A percentile compares a stretch with the other conserved stretches of the same genome.
Evolutionary conservation across 2,888 invertebrate species (phyloP).

Genomic region (Cyclophora punctaria): DNA sequence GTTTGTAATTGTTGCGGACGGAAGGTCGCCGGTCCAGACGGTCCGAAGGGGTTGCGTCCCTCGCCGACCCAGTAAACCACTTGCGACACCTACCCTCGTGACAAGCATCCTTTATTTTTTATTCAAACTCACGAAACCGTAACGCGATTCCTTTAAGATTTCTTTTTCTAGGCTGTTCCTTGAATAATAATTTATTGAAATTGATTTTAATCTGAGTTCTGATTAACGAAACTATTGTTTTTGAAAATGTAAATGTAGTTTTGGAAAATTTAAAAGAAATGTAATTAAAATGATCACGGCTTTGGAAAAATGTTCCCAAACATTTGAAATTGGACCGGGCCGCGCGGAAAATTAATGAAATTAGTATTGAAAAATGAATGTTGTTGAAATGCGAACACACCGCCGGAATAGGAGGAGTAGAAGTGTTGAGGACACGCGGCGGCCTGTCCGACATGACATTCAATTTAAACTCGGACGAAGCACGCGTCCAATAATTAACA

Average conservation of each 20-base stretch:
- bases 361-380: constrained; percentile 26
- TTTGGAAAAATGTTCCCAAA: constrained; percentile 9
- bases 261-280: no score
- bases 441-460: constrained; percentile 63
- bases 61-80: constrained; percentile 19
- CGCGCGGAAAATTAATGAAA: not conserved
- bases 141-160: constrained; percentile 13
- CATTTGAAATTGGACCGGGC: no score
- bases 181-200: no score
- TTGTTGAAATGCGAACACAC: constrained; percentile 30
- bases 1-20: not conserved
- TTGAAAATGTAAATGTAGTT: no score
- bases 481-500: constrained; percentile 73
- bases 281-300: constrained; percentile 4
- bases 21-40: not conserved
- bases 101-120: constrained; percentile 4
- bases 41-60: constrained; percentile 15
- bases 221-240: no score
- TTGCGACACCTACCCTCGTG: constrained; percentile 1
- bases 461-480: constrained; percentile 69
- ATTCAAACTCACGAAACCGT: no score
- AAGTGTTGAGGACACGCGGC: constrained; percentile 33
- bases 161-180: no score
- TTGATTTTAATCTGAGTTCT: no score
- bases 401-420: constrained; percentile 38